Conservation (phyloP, 2,113 vertebrate species). For the Ariopsis seemanni region DNA sequence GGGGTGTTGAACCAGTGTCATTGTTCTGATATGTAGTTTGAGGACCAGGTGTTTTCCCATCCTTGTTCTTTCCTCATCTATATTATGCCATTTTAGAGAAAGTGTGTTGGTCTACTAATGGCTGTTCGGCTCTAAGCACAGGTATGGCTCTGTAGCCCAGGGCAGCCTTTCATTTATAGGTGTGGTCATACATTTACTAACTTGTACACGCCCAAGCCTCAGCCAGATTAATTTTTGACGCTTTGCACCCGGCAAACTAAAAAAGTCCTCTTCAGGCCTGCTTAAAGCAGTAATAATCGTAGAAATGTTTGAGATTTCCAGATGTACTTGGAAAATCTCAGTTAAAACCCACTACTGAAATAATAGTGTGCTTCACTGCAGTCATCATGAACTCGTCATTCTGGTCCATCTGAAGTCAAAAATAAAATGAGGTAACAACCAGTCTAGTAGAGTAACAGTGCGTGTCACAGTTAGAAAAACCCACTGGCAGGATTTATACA, state of each 20-base stretch:
- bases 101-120: not conserved
- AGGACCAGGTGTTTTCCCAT: not conserved
- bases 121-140: slow-evolving; percentile 12
- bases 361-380: not conserved
- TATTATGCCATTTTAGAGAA: not conserved
- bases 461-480: not conserved
- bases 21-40: not conserved
- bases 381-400: not conserved
- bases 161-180: slow-evolving; percentile 43
- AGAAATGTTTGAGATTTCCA: not conserved
- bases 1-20: not conserved
- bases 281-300: not conserved
- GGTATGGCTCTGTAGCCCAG: slow-evolving; percentile 37
- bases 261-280: not conserved
- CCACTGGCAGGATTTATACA: not conserved
- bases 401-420: not conserved
- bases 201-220: slow-evolving; percentile 19
- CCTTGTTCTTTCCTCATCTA: not conserved
- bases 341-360: not conserved
- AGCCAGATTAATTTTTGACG: not conserved
- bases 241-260: not conserved
- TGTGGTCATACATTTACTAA: slow-evolving; percentile 29
- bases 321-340: not conserved
- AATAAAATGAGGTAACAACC: not conserved
- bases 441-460: not conserved